These are phyloP conservation scores for Asbolus verrucosus DNA, from an alignment of 1,140 invertebrate genomes.

Conservation along the genomic window DNA sequence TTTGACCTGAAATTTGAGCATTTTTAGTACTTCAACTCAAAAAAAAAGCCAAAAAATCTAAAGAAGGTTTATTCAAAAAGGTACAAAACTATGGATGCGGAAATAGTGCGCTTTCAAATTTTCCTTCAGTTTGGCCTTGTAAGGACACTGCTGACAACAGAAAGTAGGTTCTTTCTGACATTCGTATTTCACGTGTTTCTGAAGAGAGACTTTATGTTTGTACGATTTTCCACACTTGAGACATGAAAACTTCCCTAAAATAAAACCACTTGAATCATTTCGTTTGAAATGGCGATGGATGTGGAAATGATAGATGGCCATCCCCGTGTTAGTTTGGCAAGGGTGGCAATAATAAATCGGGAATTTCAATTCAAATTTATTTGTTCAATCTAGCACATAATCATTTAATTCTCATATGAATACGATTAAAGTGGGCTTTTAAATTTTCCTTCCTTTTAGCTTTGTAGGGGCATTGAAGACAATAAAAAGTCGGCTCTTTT, in stretches of 20 bases:
- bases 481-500: conserved; percentile 57
- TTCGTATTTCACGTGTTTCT: conserved; percentile 75
- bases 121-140: conserved; percentile 78
- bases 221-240: conserved; percentile 71
- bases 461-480: conserved; percentile 57
- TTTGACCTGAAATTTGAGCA: too few relatives aligned
- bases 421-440: conserved; percentile 47
- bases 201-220: conserved; percentile 69
- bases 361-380: neutral
- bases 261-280: too few relatives aligned
- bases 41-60: neutral
- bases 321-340: conserved; percentile 68
- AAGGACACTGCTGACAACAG: conserved; percentile 73
- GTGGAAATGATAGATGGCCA: too few relatives aligned
- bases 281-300: too few relatives aligned
- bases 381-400: neutral
- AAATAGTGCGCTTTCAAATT: conserved; percentile 69
- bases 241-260: too few relatives aligned
- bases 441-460: conserved; percentile 55
- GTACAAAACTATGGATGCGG: conserved; percentile 18
- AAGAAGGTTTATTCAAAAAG: neutral
- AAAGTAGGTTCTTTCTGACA: conserved; percentile 73
- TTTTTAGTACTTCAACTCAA: too few relatives aligned
- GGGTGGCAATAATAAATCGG: neutral
- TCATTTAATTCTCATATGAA: conserved; percentile 1